Evolutionary conservation across 2,888 invertebrate genomes (phyloP).

Genomic region (Caenorhabditis japonica): DNA sequence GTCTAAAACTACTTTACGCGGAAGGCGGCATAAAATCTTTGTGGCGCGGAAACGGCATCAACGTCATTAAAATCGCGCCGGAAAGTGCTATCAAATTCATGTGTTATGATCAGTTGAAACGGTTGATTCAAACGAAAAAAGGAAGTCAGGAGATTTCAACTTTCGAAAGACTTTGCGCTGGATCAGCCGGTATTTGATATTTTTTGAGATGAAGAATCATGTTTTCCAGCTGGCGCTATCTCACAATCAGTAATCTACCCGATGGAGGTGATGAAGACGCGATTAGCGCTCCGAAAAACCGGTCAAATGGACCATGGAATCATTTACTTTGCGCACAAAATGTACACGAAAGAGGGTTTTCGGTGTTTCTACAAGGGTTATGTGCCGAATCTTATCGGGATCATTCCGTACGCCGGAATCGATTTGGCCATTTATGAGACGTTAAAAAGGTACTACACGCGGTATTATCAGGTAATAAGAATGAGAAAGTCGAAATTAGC

Average conservation of each 20-base stretch:
- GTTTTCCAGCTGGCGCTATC: constrained; percentile 86
- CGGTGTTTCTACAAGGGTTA: constrained; percentile 92
- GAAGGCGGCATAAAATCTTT: constrained; percentile 88
- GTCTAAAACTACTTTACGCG: constrained; percentile 33
- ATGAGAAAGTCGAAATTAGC: constrained; percentile 78
- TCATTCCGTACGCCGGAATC: constrained; percentile 98
- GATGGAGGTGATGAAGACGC: constrained; percentile 93
- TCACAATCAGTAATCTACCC: constrained; percentile 97
- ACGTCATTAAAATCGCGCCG: constrained; percentile 97
- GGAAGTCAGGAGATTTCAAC: constrained; percentile 85
- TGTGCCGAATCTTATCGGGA: constrained; percentile 92
- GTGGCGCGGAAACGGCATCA: constrained; percentile 98
- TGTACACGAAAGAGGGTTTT: constrained; percentile 88
- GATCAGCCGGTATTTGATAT: constrained; percentile 81
- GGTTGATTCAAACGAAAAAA: constrained; percentile 84
- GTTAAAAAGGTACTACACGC: constrained; percentile 81
- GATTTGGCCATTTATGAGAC: constrained; percentile 98
- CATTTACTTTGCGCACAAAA: constrained; percentile 89
- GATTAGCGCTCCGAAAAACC: constrained; percentile 93
- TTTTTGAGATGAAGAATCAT: background rate
- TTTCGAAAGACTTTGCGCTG: constrained; percentile 91
- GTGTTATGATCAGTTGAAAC: constrained; percentile 91
- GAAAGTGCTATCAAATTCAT: constrained; percentile 97
- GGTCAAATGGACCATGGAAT: constrained; percentile 89
- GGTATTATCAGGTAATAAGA: constrained; percentile 27